phyloP scores from a whole-genome alignment of 64 coral and sea anemone genomes.

The Porites australiensis region DNA sequence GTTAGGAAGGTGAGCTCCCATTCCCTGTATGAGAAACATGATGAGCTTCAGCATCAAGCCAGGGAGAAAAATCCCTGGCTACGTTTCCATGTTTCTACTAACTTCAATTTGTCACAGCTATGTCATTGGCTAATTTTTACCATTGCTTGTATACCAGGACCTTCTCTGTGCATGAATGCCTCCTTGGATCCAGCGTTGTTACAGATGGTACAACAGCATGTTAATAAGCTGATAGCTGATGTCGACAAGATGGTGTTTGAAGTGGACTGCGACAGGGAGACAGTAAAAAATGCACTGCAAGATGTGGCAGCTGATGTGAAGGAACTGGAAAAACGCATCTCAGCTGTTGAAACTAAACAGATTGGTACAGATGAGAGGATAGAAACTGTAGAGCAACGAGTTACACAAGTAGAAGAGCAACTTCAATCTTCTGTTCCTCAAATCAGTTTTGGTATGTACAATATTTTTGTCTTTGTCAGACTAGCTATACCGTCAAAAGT shows the following conservation, averaged over 20 bases:
- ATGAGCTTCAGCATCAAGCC: too few species aligned
- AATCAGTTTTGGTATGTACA: background rate
- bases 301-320: background rate
- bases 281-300: background rate
- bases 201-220: conserved; percentile 29
- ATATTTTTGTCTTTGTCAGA: background rate
- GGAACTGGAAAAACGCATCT: conserved; percentile 1
- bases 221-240: background rate
- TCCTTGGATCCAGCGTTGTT: conserved; percentile 1
- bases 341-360: background rate
- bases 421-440: background rate
- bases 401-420: background rate
- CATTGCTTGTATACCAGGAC: background rate
- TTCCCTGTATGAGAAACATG: too few species aligned
- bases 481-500: background rate
- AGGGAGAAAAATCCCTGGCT: too few species aligned
- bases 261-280: background rate
- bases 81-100: too few species aligned
- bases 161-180: background rate
- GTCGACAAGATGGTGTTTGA: conserved; percentile 32
- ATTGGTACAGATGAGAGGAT: too few species aligned
- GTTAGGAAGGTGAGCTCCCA: too few species aligned
- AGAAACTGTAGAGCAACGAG: background rate
- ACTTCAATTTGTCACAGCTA: too few species aligned
- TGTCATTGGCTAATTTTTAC: background rate